These are phyloP conservation scores for Vireo altiloquus DNA, from an alignment of 2,113 vertebrate genomes.

Conservation along the genomic window DNA sequence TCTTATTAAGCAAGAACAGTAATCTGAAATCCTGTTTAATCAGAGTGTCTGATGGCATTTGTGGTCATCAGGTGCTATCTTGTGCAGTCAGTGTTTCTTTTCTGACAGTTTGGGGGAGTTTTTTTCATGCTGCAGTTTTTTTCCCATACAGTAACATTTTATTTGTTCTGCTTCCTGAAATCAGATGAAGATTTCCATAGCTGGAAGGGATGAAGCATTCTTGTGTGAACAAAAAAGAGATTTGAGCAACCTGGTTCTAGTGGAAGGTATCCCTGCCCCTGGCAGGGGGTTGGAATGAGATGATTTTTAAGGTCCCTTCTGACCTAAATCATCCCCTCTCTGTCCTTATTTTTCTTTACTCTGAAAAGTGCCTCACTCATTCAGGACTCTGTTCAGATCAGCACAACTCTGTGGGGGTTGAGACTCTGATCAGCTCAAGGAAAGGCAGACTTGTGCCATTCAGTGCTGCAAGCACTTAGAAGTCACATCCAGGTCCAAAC, in stretches of 20 bases:
- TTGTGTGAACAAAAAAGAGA: background rate
- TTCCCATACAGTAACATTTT: background rate
- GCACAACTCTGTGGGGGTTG: background rate
- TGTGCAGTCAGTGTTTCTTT: background rate
- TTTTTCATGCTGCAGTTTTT: background rate
- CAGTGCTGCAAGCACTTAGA: background rate
- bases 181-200: background rate
- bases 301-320: background rate
- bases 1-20: background rate
- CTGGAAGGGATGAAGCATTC: background rate
- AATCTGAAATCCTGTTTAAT: background rate
- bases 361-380: background rate
- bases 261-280: background rate
- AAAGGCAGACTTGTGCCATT: background rate
- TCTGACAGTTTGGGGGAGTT: accelerated
- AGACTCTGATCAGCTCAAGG: background rate
- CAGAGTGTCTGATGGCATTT: background rate
- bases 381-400: background rate
- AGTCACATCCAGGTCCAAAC: background rate
- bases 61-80: background rate
- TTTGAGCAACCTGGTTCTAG: background rate
- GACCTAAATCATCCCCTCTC: background rate
- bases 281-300: background rate
- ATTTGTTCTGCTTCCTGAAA: background rate
- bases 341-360: background rate